These are phyloP conservation scores for Hypocryptadius cinnamomeus DNA, from an alignment of 2,113 vertebrate species.

Conservation along the genomic window DNA sequence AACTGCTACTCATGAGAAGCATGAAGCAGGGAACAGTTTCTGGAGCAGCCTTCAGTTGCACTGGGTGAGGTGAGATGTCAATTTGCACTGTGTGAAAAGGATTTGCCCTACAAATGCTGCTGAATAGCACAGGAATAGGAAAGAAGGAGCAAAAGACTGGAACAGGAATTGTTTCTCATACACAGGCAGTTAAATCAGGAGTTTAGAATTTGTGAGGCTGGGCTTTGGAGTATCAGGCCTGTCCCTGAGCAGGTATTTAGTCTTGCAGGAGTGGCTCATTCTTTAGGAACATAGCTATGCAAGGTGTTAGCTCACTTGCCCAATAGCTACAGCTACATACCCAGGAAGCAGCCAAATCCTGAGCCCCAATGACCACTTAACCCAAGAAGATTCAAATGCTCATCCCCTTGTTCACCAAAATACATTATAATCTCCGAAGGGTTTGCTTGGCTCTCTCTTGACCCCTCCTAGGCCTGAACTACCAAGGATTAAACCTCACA, in stretches of 20 bases:
- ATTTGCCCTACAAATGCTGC: not conserved
- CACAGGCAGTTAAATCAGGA: not conserved
- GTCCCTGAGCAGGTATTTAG: not conserved
- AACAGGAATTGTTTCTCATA: not conserved
- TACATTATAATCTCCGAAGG: not conserved
- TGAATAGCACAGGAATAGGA: not conserved
- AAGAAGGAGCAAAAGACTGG: not conserved
- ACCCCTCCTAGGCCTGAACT: not conserved
- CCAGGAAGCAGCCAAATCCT: not conserved
- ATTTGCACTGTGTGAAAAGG: accelerated
- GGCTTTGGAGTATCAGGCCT: not conserved
- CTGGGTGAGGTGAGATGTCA: not conserved
- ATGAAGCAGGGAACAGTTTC: not conserved
- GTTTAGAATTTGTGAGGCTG: not conserved
- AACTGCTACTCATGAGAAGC: not conserved
- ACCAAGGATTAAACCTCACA: not conserved
- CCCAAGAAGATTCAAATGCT: not conserved
- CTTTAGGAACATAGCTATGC: not conserved
- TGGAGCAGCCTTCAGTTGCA: not conserved
- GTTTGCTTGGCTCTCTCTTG: not conserved
- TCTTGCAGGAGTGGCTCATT: slow-evolving; percentile 20
- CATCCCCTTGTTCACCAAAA: not conserved
- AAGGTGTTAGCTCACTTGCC: not conserved
- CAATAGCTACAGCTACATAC: not conserved
- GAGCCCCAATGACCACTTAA: not conserved